A percentile compares a stretch with the other conserved stretches of the same genome.
These are phyloP conservation scores for Apomyelois bistriatella DNA, from an alignment of 2,888 invertebrate species.

Conservation along the genomic window DNA sequence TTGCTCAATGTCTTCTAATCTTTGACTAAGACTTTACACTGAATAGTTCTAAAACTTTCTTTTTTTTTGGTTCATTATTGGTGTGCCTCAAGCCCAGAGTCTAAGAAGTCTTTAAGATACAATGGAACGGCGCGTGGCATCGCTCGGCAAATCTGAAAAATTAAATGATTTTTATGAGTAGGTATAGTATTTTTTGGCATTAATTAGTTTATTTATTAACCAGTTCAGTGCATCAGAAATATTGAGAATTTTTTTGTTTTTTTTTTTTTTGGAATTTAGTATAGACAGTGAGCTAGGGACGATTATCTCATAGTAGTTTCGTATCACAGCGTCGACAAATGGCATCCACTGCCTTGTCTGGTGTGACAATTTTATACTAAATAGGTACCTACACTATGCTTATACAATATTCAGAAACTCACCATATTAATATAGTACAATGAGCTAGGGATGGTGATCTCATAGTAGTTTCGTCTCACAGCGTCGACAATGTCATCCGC, in stretches of 20 bases:
- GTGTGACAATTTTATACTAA: constrained; percentile 81
- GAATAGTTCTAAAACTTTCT: too few relatives aligned
- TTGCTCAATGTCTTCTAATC: too few relatives aligned
- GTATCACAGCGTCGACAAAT: constrained; percentile 85
- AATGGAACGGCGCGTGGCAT: constrained; percentile 76
- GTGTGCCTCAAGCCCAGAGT: constrained; percentile 82
- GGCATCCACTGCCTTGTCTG: constrained; percentile 81
- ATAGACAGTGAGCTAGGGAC: constrained; percentile 81
- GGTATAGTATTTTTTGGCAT: background rate
- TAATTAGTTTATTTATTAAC: too few relatives aligned
- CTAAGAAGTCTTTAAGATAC: constrained; percentile 82
- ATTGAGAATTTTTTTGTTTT: too few relatives aligned
- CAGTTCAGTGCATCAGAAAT: too few relatives aligned
- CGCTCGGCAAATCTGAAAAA: constrained; percentile 73
- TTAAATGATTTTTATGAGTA: background rate
- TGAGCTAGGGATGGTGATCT: constrained; percentile 82
- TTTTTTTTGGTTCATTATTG: constrained; percentile 16
- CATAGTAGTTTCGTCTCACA: constrained; percentile 81
- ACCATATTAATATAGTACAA: constrained; percentile 79
- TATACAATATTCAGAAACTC: constrained; percentile 24
- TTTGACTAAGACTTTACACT: too few relatives aligned
- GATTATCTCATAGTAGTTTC: constrained; percentile 80
- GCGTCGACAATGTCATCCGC: constrained; percentile 84
- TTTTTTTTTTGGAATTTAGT: too few relatives aligned
- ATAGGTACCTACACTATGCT: too few relatives aligned